A percentile compares a stretch with the other conserved stretches of the same genome.
Evolutionary conservation across 1,140 invertebrate genomes (phyloP).

Genomic region (Brachionus koreanus): DNA sequence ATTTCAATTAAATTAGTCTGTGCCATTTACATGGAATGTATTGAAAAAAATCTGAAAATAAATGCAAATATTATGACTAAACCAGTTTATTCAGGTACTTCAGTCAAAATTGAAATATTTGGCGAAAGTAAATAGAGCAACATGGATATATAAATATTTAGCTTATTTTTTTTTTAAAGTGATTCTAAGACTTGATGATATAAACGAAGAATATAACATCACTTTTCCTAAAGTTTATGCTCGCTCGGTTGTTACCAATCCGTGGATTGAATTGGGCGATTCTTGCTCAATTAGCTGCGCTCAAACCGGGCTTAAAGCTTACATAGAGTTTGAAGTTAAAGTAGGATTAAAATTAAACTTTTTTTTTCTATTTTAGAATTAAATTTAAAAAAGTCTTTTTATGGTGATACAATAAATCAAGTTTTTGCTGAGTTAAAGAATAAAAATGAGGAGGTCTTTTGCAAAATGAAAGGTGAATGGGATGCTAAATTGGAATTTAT

Average conservation of each 20-base stretch:
- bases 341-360: neutral
- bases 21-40: conserved; percentile 93
- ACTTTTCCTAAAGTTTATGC: conserved; percentile 95
- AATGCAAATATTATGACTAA: conserved; percentile 94
- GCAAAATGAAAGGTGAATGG: conserved; percentile 58
- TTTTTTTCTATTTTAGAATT: conserved; percentile 9
- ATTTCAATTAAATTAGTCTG: conserved; percentile 65
- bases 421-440: conserved; percentile 75
- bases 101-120: neutral
- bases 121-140: neutral
- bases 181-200: conserved; percentile 72
- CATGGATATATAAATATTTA: neutral
- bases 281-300: conserved; percentile 66
- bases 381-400: conserved; percentile 69
- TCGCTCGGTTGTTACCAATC: conserved; percentile 84
- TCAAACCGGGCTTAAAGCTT: neutral
- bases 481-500: conserved; percentile 56
- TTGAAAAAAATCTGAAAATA: conserved; percentile 80
- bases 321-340: neutral
- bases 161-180: conserved; percentile 55
- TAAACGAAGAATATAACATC: conserved; percentile 83
- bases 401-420: conserved; percentile 85
- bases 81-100: conserved; percentile 63
- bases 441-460: conserved; percentile 53
- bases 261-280: conserved; percentile 93